A percentile compares a stretch with the other conserved stretches of the same genome.
Conservation (phyloP, 2,797 vertebrate species). For the Sebastes itinus region DNA sequence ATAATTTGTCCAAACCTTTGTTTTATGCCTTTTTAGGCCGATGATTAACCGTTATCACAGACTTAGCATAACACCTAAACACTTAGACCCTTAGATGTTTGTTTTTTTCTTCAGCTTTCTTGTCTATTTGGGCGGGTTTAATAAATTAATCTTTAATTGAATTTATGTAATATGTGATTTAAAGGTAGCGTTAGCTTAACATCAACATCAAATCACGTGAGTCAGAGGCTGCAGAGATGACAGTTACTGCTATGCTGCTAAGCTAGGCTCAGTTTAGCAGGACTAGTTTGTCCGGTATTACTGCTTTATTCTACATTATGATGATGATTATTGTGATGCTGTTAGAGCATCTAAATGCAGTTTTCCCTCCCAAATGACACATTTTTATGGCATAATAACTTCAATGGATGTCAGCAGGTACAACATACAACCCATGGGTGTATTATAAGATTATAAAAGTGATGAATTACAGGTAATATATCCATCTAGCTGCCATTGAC, state of each 20-base stretch:
- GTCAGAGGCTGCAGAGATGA: neutral
- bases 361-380: neutral
- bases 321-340: neutral
- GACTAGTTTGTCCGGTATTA: neutral
- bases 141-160: neutral
- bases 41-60: no score
- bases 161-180: neutral
- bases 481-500: no score
- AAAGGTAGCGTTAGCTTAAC: neutral
- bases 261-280: neutral
- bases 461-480: no score
- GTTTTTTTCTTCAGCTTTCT: no score
- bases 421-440: no score
- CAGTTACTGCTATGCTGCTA: no score
- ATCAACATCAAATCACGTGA: neutral
- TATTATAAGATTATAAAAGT: no score
- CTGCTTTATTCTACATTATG: neutral
- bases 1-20: no score
- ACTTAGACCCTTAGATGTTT: no score
- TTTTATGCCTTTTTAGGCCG: no score
- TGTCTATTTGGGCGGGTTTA: neutral
- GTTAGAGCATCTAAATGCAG: neutral
- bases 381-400: neutral
- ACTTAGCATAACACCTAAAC: no score
- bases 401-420: neutral